Evolutionary conservation across 2,113 vertebrate species (phyloP), one percentile per base, ranked within the genome.

Genomic region (Tapirus terrestris): DNA sequence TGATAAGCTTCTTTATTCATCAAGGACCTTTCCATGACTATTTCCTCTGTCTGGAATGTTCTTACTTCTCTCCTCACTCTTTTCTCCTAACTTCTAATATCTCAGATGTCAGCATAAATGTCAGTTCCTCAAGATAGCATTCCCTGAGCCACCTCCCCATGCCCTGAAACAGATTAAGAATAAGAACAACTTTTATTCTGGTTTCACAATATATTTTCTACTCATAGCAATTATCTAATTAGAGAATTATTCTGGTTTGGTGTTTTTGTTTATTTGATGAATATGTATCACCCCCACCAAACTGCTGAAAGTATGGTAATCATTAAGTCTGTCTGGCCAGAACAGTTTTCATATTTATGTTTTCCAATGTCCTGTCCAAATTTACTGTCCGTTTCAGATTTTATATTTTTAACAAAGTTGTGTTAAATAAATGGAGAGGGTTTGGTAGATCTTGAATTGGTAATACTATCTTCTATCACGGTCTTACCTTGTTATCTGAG

Each of bases 141-240:
- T 73, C 73, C 72, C 65, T 85, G 53, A 85, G 33, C 45, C 36
- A 89, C 45, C 33, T 84, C 18, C 6, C 31, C 27, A 89, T 21
- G 23, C n/a, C 27, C 72, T 63, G 25, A 95, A 81, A 94, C 14
- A 94, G 33, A 84, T 70, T 65, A 87, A 72, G 91, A 81, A 67
- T 56, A 68, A 93, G 45, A 73, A 91, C 12, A 11, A 51, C 36
- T 65, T 45, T 75, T 85, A 56, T 70, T 94, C 23, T 72, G 21
- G 77, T 65, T 39, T 77, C 45, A 89, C 63, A 61, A 61, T 43
- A 27, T 53, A 77, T 31, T 56, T 85, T 68, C 33, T 89, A 45
- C 45, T 79, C 73, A 84, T 5, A 79, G 61, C 43, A 94, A 84
- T 25, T 61, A 84, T 33, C 25, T 80, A 94, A 91, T 39, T 75